Conservation (phyloP, 2,888 invertebrate species). For the Cynaeus angustus region DNA sequence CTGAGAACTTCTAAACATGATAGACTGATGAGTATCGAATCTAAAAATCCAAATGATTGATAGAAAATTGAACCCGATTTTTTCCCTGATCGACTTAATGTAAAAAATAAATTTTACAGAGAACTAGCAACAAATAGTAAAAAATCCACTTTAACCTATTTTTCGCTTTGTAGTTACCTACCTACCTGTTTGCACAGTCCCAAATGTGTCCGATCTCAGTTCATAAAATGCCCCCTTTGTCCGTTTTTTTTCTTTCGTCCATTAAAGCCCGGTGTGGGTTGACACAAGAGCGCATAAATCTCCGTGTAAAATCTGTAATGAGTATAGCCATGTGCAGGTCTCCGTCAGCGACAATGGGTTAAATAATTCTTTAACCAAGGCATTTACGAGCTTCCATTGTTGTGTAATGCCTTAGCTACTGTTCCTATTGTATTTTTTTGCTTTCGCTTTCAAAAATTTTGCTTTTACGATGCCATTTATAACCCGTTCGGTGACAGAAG, state of each 20-base stretch:
- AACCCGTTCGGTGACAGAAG: constrained; percentile 53
- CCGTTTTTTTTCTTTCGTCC: not conserved
- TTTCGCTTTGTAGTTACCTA: no score
- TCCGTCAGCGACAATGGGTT: constrained; percentile 61
- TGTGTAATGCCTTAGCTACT: constrained; percentile 57
- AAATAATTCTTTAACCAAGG: constrained; percentile 64
- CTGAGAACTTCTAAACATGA: no score
- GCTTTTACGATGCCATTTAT: constrained; percentile 49
- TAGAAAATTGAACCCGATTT: no score
- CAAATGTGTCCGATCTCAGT: no score
- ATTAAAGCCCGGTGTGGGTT: constrained; percentile 19
- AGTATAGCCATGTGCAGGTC: constrained; percentile 58
- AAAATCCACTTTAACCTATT: no score
- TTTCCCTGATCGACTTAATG: no score
- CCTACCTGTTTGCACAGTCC: no score
- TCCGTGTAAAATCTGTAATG: constrained; percentile 56
- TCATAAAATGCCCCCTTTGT: no score
- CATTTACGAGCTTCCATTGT: constrained; percentile 63
- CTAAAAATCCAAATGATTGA: no score
- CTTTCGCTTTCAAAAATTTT: constrained; percentile 49
- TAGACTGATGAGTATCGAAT: no score
- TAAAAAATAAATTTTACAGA: no score
- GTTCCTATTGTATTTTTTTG: constrained; percentile 51
- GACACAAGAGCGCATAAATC: constrained; percentile 54
- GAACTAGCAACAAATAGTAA: no score